Percentiles rank a stretch among this genome's conserved stretches.
Conservation (phyloP, 2,888 invertebrate genomes). For the Hypena proboscidalis region DNA sequence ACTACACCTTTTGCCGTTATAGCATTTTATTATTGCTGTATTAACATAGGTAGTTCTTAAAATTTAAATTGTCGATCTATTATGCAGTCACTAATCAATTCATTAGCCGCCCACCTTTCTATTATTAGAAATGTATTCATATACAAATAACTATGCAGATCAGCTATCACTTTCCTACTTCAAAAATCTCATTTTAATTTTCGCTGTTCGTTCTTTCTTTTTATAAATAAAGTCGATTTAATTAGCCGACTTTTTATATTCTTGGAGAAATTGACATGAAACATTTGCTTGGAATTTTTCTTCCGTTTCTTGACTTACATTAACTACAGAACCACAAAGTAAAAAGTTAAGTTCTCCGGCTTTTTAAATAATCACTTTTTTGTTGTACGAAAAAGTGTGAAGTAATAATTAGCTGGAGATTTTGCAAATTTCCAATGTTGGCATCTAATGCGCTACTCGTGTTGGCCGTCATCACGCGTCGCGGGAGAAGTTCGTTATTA, state of each 20-base stretch:
- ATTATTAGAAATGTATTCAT: background rate
- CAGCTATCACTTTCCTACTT: too few species aligned
- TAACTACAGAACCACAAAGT: conserved; percentile 36
- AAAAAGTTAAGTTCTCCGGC: conserved; percentile 47
- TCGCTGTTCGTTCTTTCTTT: conserved; percentile 1
- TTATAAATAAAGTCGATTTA: too few species aligned
- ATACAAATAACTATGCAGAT: background rate
- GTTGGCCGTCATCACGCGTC: conserved; percentile 84
- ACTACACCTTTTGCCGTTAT: conserved; percentile 10
- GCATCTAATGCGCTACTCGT: conserved; percentile 83
- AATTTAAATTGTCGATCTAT: background rate
- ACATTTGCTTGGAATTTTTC: conserved; percentile 9
- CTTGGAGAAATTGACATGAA: conserved; percentile 17
- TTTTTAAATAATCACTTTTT: conserved; percentile 39
- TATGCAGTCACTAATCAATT: background rate
- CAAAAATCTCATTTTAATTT: background rate
- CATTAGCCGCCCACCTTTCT: too few species aligned
- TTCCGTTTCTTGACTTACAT: conserved; percentile 12
- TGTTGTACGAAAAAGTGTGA: conserved; percentile 44
- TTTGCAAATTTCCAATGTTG: conserved; percentile 68
- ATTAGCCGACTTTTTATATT: conserved; percentile 13
- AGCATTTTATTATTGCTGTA: conserved; percentile 12
- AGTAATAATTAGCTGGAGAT: conserved; percentile 65
- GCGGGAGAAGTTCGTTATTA: conserved; percentile 82
- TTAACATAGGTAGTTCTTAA: background rate